Percentiles rank a stretch among this genome's conserved stretches.
These are phyloP conservation scores for Drosophila kokeensis DNA, from an alignment of 2,888 invertebrate species.

Conservation along the genomic window DNA sequence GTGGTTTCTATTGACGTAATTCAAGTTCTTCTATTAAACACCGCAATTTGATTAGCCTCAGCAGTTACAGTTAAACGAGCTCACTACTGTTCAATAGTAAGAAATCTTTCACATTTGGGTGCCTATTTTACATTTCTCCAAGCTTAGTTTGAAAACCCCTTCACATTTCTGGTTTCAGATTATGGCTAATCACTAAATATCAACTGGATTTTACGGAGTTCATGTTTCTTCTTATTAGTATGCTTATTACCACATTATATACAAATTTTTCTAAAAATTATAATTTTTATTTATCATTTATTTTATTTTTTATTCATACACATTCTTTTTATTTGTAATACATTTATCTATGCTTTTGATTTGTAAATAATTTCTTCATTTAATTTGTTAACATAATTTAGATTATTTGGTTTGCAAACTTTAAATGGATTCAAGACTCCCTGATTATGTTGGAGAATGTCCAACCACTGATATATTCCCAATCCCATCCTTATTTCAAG, in stretches of 20 bases:
- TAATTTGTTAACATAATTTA: not conserved
- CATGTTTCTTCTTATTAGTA: constrained; percentile 88
- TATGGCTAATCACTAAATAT: constrained; percentile 90
- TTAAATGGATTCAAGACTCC: not conserved
- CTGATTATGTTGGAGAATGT: accelerated
- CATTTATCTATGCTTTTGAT: not conserved
- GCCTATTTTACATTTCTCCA: constrained; percentile 89
- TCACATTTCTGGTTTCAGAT: constrained; percentile 87
- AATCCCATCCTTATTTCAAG: not conserved
- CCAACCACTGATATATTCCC: no score
- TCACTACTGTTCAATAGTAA: constrained; percentile 83
- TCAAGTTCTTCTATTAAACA: constrained; percentile 85
- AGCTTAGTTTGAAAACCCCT: constrained; percentile 87
- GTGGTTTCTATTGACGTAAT: constrained; percentile 87
- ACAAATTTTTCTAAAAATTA: constrained; percentile 86
- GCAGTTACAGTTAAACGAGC: not conserved
- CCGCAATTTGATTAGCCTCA: not conserved
- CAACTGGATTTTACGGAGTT: constrained; percentile 91
- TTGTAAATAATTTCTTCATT: not conserved
- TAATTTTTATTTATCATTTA: constrained; percentile 84
- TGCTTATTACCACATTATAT: constrained; percentile 86
- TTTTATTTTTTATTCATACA: not conserved
- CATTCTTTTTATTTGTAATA: not conserved
- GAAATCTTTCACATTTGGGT: constrained; percentile 86
- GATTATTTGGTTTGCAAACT: not conserved